Conservation (phyloP, 1,140 invertebrate genomes). For the Metopolophium dirhodum region DNA sequence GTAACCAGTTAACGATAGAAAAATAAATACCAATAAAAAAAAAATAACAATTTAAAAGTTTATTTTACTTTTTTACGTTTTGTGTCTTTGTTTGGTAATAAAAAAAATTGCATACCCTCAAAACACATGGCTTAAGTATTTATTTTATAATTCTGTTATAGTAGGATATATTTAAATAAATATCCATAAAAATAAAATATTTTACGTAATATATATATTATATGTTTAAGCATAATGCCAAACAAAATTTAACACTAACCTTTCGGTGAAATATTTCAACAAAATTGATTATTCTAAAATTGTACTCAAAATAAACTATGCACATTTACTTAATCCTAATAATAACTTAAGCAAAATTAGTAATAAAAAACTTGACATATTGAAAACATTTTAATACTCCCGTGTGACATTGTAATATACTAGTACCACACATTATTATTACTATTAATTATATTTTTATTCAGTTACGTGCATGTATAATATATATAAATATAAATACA, state of each 20-base stretch:
- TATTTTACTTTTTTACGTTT: neutral
- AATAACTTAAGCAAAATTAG: constrained; percentile 22
- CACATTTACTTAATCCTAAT: neutral
- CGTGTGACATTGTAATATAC: neutral
- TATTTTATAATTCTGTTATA: neutral
- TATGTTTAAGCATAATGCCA: neutral
- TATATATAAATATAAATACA: constrained; percentile 22
- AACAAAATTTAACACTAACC: neutral
- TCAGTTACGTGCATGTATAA: constrained; percentile 10
- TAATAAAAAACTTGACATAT: neutral
- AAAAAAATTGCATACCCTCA: neutral
- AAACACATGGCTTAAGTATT: neutral
- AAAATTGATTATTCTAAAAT: neutral
- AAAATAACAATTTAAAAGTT: neutral
- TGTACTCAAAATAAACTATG: constrained; percentile 6
- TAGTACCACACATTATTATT: constrained; percentile 30
- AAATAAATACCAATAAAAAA: neutral
- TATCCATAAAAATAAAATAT: neutral
- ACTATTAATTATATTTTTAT: constrained; percentile 10
- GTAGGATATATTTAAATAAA: neutral
- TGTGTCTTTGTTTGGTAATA: neutral
- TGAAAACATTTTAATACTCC: neutral
- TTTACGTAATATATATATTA: neutral
- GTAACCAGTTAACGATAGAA: neutral
- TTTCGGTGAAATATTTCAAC: neutral